phyloP scores from a whole-genome alignment of 1,140 invertebrate genomes.

The Pantala flavescens region DNA sequence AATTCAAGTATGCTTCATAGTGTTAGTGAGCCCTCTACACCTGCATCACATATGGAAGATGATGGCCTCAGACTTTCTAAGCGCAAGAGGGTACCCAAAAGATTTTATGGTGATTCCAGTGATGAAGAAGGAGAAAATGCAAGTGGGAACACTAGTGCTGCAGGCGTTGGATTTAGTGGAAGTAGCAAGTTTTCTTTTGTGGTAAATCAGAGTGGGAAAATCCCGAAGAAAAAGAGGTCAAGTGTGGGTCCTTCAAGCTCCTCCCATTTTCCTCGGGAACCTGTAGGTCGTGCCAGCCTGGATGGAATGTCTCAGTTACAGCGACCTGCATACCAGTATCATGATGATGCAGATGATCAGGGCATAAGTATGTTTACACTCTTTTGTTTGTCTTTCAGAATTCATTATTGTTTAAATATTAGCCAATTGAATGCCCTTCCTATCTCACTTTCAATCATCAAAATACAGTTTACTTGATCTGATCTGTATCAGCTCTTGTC shows the following conservation, averaged over 20 bases:
- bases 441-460: no score
- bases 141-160: background rate
- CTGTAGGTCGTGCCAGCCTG: background rate
- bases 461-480: no score
- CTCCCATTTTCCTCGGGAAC: background rate
- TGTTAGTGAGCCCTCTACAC: background rate
- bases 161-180: background rate
- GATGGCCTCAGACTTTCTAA: conserved; percentile 37
- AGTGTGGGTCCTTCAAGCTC: background rate
- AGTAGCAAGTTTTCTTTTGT: background rate
- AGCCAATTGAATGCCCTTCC: no score
- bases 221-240: background rate
- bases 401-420: no score
- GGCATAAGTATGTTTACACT: background rate
- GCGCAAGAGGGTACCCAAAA: conserved; percentile 63
- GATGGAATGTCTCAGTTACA: background rate
- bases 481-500: no score
- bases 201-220: background rate
- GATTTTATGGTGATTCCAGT: conserved; percentile 75
- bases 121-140: conserved; percentile 54
- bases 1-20: background rate
- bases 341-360: background rate
- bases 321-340: background rate
- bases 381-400: no score
- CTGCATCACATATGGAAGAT: background rate